Evolutionary conservation across 2,888 invertebrate genomes (phyloP), one percentile per base, ranked within the genome.

Genomic region (Mamestra brassicae): DNA sequence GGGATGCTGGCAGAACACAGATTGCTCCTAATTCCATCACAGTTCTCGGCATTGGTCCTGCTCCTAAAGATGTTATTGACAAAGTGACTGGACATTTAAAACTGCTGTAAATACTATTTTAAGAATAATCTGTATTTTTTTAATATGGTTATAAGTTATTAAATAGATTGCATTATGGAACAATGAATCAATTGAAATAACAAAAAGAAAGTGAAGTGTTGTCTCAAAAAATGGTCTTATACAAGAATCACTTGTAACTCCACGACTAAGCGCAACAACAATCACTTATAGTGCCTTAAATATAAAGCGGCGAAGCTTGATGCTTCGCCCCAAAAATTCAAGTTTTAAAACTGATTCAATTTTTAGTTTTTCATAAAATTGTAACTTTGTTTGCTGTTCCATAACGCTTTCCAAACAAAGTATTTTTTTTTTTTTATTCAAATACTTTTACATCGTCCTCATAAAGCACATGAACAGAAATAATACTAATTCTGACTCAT

Each of bases 1-100:
- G 97, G 82, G 99, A 99, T 95, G 99, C 99, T 6, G 99, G 99
- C 3, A 97, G 98, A 85, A 99, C 99, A 8, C 99, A 99, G 95
- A 98, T 99, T 81, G 98, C 98, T 64, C 97, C 98, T 1, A 99
- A 99, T 83, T 98, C 98, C 13, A 97, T 97, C 89, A 99, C 99
- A 74, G 99, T 99, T 2, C 96, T 99, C 73, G 99, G 98, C 1
- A 97, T 99, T 71, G 99, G 99, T n/a, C 99, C 99, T 65, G 99
- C 98, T 5, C 97, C 98, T 58, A 97, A 97, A 85, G 97, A 97
- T 86, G 91, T 98, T 62, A 97, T 99, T 85, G 98, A 99, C 92
- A 95, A 97, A 96, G 97, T 99, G 57, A 98, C 99, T 36, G 98
- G 99, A 68, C 98, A 99, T 94, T 97, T 99, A 81, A 99, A 98